Base-by-base conservation (phyloP, 2,888 invertebrate genomes). In the Diachrysia chrysitis region DNA sequence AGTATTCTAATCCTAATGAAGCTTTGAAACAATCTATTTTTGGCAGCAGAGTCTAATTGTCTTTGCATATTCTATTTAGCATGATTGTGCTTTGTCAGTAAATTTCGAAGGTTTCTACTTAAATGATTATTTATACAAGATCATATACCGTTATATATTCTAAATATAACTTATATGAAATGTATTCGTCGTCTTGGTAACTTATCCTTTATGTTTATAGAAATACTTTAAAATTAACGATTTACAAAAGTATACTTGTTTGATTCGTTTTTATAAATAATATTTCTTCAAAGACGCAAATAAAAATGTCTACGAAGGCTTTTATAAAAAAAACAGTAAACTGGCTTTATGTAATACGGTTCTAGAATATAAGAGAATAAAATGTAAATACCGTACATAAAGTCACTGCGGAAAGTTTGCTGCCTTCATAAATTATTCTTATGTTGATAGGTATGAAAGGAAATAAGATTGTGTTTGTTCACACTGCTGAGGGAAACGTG, bases 321-420 rank as follows among this genome's bases (percentile, higher is more conserved):
- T 73, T 74, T 73, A 77, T 84, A 79, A 78, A 78, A n/a, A 69
- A 65, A 62, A 63, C 74, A 58, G 66, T 67, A 67, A 62, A 69
- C 66, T 61, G 54, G 66, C 63, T 77, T 70, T 63, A 64, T 64
- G 66, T 74, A 76, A 81, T 76, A 73, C 66, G 58, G 71, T 63
- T 69, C 69, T 58, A 63, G 69, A 72, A 83, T 71, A 79, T 62
- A 76, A 73, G 59, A 70, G 32, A 77, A 71, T 71, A 62, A 71
- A 83, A 82, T 79, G 73, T 70, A 81, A 82, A 79, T 68, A 84
- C 73, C 72, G 72, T 37, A 74, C 64, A 71, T 72, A 70, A 74
- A 72, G 70, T 65, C 80, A 76, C 69, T 59, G 68, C 58, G 61
- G 74, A 69, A 80, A 76, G 54, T 76, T 75, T 58, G 53, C 58